Percentiles rank a stretch among this genome's conserved stretches.
phyloP scores from a whole-genome alignment of 1,140 invertebrate species.

The Matsumurasca onukii region DNA sequence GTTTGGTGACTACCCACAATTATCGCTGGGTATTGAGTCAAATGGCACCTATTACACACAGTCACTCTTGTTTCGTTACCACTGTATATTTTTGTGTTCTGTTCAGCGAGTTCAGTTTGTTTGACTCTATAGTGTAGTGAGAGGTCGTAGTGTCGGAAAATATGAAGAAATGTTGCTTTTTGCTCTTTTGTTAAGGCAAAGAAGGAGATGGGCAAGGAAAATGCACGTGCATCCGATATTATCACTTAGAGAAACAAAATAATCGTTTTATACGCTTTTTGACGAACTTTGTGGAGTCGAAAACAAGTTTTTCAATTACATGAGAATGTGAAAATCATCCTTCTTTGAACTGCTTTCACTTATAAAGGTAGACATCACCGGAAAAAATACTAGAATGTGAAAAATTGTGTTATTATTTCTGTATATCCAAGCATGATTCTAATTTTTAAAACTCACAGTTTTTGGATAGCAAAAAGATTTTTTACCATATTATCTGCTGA shows the following conservation, averaged over 20 bases:
- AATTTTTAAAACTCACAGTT: too few species aligned
- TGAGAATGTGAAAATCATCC: slow-evolving; percentile 22
- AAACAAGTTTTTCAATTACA: slow-evolving; percentile 23
- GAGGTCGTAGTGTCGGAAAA: slow-evolving; percentile 10
- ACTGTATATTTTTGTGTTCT: slow-evolving; percentile 19
- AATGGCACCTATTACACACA: slow-evolving; percentile 23
- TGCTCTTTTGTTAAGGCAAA: slow-evolving; percentile 23
- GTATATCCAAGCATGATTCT: too few species aligned
- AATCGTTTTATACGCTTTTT: slow-evolving; percentile 25
- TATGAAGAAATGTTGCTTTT: slow-evolving; percentile 23
- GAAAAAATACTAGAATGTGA: slow-evolving; percentile 23
- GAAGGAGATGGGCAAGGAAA: slow-evolving; percentile 19
- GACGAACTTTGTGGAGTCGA: slow-evolving; percentile 21
- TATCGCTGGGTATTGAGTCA: slow-evolving; percentile 25
- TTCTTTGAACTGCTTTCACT: slow-evolving; percentile 23
- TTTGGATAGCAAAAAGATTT: too few species aligned
- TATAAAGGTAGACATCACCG: slow-evolving; percentile 17
- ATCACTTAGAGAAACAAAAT: slow-evolving; percentile 52
- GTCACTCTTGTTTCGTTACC: slow-evolving; percentile 11
- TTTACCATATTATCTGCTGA: too few species aligned
- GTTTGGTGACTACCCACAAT: not conserved
- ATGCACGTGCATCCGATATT: slow-evolving; percentile 15
- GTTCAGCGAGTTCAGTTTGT: not conserved
- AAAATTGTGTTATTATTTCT: too few species aligned
- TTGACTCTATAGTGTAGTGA: slow-evolving; percentile 18